A percentile compares a stretch with the other conserved stretches of the same genome.
Conservation (phyloP, 2,113 vertebrate genomes). For the Erinaceus europaeus region DNA sequence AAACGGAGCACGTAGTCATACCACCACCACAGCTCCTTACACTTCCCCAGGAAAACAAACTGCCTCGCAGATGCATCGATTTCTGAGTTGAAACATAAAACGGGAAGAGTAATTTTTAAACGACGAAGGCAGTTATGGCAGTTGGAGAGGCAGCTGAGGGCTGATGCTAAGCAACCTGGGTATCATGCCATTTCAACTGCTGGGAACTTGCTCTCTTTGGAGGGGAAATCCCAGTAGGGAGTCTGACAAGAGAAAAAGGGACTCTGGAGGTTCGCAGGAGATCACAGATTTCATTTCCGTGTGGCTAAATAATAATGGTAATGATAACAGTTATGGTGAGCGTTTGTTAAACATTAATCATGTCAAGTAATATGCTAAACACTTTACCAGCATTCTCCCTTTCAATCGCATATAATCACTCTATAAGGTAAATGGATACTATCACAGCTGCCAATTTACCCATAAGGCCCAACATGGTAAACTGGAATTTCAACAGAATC, state of each 20-base stretch:
- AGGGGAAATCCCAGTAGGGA: not conserved
- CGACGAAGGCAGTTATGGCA: slow-evolving; percentile 28
- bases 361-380: slow-evolving; percentile 10
- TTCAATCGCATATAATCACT: not conserved
- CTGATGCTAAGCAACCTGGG: not conserved
- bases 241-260: not conserved
- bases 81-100: slow-evolving; percentile 50
- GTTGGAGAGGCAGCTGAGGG: slow-evolving; percentile 37
- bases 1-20: slow-evolving; percentile 30
- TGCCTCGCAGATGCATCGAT: slow-evolving; percentile 37
- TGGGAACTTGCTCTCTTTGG: not conserved
- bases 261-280: not conserved
- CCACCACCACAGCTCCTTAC: slow-evolving; percentile 22
- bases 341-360: not conserved
- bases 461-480: not conserved
- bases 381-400: slow-evolving; percentile 1
- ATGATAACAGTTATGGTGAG: not conserved
- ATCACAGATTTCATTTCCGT: not conserved
- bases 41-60: slow-evolving; percentile 56
- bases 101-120: slow-evolving; percentile 26
- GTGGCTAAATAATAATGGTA: not conserved
- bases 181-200: not conserved
- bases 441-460: not conserved
- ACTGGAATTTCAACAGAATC: not conserved
- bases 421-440: not conserved